Evolutionary conservation across 2,797 vertebrate genomes (phyloP).

Genomic region (Aselliscus stoliczkanus): DNA sequence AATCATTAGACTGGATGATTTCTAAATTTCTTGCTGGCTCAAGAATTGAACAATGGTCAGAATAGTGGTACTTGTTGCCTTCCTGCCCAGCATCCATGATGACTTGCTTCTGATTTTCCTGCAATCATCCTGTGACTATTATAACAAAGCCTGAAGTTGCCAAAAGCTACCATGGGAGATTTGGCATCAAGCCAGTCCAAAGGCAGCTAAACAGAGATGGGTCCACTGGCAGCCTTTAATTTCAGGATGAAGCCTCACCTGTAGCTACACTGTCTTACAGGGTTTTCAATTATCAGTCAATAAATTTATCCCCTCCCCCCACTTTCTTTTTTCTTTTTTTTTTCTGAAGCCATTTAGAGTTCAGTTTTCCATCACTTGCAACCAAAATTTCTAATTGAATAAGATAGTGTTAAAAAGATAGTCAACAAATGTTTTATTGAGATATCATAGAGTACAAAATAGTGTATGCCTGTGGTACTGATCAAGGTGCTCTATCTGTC

Average conservation of each 20-base stretch:
- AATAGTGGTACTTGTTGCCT: background rate
- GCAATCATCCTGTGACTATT: background rate
- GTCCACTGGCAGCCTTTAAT: background rate
- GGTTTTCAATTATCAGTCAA: background rate
- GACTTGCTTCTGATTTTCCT: background rate
- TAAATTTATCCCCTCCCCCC: background rate
- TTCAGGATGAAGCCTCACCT: background rate
- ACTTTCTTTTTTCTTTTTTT: too few species aligned
- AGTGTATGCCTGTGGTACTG: background rate
- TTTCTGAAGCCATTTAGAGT: background rate
- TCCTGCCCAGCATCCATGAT: background rate
- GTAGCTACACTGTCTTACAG: background rate
- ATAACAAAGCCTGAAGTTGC: background rate
- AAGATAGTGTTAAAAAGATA: background rate
- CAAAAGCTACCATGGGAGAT: background rate
- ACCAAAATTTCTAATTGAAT: background rate
- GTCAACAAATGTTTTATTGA: background rate
- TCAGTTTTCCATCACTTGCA: background rate
- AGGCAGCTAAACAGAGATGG: background rate
- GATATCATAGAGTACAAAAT: background rate
- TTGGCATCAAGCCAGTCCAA: background rate
- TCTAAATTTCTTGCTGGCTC: background rate
- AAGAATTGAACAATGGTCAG: background rate
- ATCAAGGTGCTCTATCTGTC: background rate
- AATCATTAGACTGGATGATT: background rate